Evolutionary conservation across 2,113 vertebrate genomes (phyloP), one percentile per base, ranked within the genome.

Genomic region (Corapipo altera): DNA sequence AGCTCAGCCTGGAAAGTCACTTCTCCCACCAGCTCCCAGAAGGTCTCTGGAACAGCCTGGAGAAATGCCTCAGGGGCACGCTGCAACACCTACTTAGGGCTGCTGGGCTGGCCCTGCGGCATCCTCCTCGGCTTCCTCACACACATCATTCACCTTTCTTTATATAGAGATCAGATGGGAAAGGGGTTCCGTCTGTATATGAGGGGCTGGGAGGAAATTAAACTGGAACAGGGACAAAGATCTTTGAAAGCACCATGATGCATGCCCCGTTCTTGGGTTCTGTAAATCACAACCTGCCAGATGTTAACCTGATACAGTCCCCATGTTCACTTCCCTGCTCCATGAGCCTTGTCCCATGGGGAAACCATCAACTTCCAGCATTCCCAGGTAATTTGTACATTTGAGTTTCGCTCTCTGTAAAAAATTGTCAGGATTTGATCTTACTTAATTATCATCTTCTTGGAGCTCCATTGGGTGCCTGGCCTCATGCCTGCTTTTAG

Each of bases 401-500:
- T 94, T 30, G 81, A 82, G 86, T 86, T 96, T 94, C 8, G 3
- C 86, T 91, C 95, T 95, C 89, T 12, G 64, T 88, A 86, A 93
- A 93, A 96, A 95, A 88, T 35, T 52, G 52, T 83, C 92, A 85
- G 95, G 96, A 97, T 89, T 97, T 96, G 97, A 55, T 86, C 80
- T 93, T 77, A 52, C 69, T 88, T 84, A 91, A 88, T 84, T 71
- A 86, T 58, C 23, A 30, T 58, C 79, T 54, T 2, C 94, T 75
- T 64, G 84, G 87, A 94, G 77, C 87, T 84, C 87, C 87, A 77
- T 46, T 61, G 46, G 77, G 89, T 92, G 85, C 85, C 91, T 84
- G 93, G 89, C 91, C 93, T 41, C 39, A 5, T 19, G 70, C 86
- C 73, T 87, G 73, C 76, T 55, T 71, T 84, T 15, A 80, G 76